Evolutionary conservation across 2,113 vertebrate species (phyloP).

Genomic region (Lasiurus cinereus): DNA sequence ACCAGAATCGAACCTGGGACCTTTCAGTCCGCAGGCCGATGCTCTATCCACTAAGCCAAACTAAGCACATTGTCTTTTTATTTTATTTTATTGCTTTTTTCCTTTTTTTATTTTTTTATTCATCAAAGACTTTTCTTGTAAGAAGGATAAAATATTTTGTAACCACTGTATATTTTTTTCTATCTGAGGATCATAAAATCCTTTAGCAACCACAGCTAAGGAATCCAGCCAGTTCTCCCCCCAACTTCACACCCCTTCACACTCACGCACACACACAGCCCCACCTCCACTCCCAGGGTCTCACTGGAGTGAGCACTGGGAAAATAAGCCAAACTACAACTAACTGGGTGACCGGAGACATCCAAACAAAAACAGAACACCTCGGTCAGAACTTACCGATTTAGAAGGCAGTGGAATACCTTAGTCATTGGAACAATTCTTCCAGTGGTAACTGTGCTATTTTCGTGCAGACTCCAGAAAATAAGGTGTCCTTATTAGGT

Average conservation of each 20-base stretch:
- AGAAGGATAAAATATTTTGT: conserved; percentile 56
- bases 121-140: conserved; percentile 20
- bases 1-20: too few species aligned
- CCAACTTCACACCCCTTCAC: too few species aligned
- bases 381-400: not conserved
- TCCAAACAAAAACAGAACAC: not conserved
- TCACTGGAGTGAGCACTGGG: not conserved
- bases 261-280: too few species aligned
- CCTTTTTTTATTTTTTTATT: too few species aligned
- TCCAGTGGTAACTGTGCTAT: conserved; percentile 34
- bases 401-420: not conserved
- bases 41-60: too few species aligned
- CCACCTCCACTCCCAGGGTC: not conserved
- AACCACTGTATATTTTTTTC: conserved; percentile 46
- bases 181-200: not conserved
- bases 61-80: too few species aligned
- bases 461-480: conserved; percentile 53
- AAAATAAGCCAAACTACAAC: not conserved
- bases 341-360: not conserved
- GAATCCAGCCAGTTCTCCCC: not conserved
- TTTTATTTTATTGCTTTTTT: too few species aligned
- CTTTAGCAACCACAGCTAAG: not conserved
- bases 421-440: not conserved
- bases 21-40: too few species aligned
- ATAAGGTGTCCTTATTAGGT: conserved; percentile 56